These are phyloP conservation scores for Papilio machaon DNA, from an alignment of 1,140 invertebrate species.

Conservation along the genomic window DNA sequence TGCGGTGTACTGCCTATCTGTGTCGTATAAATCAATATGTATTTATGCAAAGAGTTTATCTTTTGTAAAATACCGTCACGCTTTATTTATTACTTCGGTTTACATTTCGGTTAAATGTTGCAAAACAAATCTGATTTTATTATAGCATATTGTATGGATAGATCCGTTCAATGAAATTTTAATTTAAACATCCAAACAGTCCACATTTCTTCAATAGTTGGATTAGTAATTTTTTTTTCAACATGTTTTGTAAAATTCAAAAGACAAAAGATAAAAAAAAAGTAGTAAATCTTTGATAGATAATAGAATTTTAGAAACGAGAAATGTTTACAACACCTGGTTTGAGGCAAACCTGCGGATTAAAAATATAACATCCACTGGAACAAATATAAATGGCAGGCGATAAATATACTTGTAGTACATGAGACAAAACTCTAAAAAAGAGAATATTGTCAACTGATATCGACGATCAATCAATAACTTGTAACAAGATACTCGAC, in stretches of 20 bases:
- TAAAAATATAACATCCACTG: neutral
- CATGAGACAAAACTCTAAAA: neutral
- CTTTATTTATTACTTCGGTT: conserved; percentile 34
- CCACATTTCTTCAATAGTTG: too few relatives aligned
- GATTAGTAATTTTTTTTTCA: too few relatives aligned
- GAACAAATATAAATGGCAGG: neutral
- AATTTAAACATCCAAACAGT: too few relatives aligned
- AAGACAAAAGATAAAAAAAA: too few relatives aligned
- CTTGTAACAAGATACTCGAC: conserved; percentile 28
- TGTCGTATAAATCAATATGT: conserved; percentile 64
- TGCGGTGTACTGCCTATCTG: conserved; percentile 67
- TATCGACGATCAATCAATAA: conserved; percentile 34
- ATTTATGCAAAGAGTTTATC: conserved; percentile 49
- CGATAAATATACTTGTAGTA: neutral
- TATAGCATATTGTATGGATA: neutral
- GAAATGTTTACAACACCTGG: too few relatives aligned
- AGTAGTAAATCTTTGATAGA: too few relatives aligned
- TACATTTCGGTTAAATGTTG: conserved; percentile 22
- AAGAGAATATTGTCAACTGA: conserved; percentile 17
- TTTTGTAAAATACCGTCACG: conserved; percentile 37
- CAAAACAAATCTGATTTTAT: neutral
- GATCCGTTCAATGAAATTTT: too few relatives aligned
- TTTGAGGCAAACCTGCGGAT: too few relatives aligned
- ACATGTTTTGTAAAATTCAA: too few relatives aligned
- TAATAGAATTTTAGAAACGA: too few relatives aligned